These are phyloP conservation scores for Watersipora subatra DNA, from an alignment of 1,140 invertebrate genomes.

Conservation along the genomic window DNA sequence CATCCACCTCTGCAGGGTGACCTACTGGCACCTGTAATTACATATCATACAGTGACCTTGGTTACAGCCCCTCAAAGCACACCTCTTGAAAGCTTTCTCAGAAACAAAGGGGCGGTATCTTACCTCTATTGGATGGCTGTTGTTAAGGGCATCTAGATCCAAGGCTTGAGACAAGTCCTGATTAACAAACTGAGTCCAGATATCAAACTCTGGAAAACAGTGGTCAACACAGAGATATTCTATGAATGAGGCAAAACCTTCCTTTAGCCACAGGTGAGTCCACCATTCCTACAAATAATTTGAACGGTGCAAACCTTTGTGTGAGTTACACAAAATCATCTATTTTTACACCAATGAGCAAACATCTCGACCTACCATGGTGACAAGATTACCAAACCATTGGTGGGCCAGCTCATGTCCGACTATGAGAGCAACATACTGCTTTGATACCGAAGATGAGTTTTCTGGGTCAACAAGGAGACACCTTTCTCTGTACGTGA, in stretches of 20 bases:
- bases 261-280: slow-evolving; percentile 42
- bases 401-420: slow-evolving; percentile 44
- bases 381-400: slow-evolving; percentile 43
- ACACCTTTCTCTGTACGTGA: slow-evolving; percentile 67
- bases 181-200: slow-evolving; percentile 42
- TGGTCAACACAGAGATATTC: slow-evolving; percentile 42
- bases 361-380: slow-evolving; percentile 58
- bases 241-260: slow-evolving; percentile 42
- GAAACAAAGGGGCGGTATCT: background rate
- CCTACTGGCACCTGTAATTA: slow-evolving; percentile 35
- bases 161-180: slow-evolving; percentile 32
- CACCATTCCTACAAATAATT: slow-evolving; percentile 39
- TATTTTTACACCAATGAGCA: background rate
- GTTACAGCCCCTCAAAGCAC: too few species aligned
- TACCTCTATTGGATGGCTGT: slow-evolving; percentile 42
- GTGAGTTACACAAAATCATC: background rate
- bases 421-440: slow-evolving; percentile 33
- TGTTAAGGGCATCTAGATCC: slow-evolving; percentile 38
- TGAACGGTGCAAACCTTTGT: slow-evolving; percentile 1
- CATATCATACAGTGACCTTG: too few species aligned
- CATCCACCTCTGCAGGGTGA: slow-evolving; percentile 37
- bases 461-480: slow-evolving; percentile 54
- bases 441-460: slow-evolving; percentile 18
- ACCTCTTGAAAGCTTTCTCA: too few species aligned
- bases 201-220: slow-evolving; percentile 44